These are phyloP conservation scores for Diogma glabrata DNA, from an alignment of 2,888 invertebrate genomes.

Conservation along the genomic window DNA sequence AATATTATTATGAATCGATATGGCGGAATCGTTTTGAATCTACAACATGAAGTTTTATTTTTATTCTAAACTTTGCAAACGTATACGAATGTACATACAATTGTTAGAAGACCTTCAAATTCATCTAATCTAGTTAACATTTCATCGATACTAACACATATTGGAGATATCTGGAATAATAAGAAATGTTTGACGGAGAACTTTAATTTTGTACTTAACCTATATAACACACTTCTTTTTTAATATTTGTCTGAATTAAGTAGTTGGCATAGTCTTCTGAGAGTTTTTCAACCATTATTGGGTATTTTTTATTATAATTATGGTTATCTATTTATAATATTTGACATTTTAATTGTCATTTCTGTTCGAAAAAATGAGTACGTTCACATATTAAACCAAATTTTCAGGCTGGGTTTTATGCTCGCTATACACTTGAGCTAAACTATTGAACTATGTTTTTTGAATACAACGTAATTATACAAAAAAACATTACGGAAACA, in stretches of 20 bases:
- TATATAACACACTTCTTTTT: constrained; percentile 38
- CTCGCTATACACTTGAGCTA: too few relatives aligned
- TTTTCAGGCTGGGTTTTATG: too few relatives aligned
- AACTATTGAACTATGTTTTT: too few relatives aligned
- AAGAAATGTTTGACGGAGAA: too few relatives aligned
- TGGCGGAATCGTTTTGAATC: constrained; percentile 31
- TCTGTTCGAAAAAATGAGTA: too few relatives aligned
- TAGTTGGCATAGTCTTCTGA: constrained; percentile 44
- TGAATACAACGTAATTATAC: too few relatives aligned
- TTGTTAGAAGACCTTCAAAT: constrained; percentile 47
- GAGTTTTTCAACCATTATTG: constrained; percentile 40
- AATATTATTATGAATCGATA: constrained; percentile 36
- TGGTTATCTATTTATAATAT: too few relatives aligned
- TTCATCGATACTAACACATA: constrained; percentile 52
- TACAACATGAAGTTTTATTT: constrained; percentile 17
- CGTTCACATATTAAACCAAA: too few relatives aligned
- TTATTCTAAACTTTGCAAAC: constrained; percentile 17
- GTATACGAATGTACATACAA: constrained; percentile 34
- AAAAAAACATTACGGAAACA: too few relatives aligned
- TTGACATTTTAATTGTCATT: too few relatives aligned
- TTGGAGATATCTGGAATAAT: constrained; percentile 38
- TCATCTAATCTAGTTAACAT: constrained; percentile 56
- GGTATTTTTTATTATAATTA: too few relatives aligned
- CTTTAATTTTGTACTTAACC: too few relatives aligned
- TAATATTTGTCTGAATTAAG: constrained; percentile 40